phyloP scores from a whole-genome alignment of 2,113 vertebrate species.

The Neolamprologus tretocephalus region DNA sequence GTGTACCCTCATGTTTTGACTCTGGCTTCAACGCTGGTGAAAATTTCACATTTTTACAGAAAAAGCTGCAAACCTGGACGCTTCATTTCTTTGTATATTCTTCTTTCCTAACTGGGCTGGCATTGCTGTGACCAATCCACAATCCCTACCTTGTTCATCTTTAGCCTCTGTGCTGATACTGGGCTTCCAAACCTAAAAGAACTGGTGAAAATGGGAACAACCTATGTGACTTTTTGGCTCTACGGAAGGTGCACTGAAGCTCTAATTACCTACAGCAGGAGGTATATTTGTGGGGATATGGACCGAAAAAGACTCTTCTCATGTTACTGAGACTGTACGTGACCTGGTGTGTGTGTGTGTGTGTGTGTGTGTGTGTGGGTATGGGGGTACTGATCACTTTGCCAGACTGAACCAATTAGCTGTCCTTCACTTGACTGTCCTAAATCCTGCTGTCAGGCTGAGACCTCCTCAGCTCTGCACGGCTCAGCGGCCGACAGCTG shows the following conservation, averaged over 20 bases:
- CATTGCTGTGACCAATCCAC: background rate
- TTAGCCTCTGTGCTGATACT: background rate
- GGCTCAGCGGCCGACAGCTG: background rate
- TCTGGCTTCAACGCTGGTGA: background rate
- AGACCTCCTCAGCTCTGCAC: background rate
- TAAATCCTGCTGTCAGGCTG: background rate
- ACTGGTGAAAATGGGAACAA: background rate
- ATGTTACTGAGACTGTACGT: background rate
- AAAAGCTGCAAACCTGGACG: background rate
- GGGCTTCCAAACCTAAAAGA: background rate
- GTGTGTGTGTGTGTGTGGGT: background rate
- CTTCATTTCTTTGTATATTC: background rate
- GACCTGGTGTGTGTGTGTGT: background rate
- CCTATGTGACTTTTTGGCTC: background rate
- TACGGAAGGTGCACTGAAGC: background rate
- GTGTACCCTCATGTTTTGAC: background rate
- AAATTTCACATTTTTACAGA: background rate
- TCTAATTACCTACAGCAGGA: background rate
- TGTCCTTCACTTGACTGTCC: background rate
- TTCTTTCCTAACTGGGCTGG: background rate
- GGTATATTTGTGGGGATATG: background rate
- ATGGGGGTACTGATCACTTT: background rate
- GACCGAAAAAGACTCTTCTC: background rate
- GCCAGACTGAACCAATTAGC: constrained; percentile 16
- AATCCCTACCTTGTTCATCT: background rate